Conservation (phyloP, 1,140 invertebrate genomes). For the Alviniconcha marisindica region DNA sequence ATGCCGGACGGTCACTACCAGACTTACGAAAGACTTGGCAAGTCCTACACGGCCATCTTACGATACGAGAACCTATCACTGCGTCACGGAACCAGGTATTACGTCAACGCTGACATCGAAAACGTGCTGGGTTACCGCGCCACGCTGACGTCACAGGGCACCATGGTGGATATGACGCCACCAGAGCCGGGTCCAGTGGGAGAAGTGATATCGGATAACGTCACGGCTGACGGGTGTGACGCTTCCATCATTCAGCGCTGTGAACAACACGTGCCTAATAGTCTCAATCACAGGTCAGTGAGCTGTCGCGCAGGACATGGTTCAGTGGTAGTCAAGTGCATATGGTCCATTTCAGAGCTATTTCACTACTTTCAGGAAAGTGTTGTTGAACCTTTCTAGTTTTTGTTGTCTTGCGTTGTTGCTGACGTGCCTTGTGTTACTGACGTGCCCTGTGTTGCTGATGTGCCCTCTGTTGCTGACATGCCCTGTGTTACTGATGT, state of each 20-base stretch:
- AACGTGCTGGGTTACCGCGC: slow-evolving; percentile 53
- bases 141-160: slow-evolving; percentile 47
- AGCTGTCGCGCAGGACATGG: no score
- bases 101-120: slow-evolving; percentile 48
- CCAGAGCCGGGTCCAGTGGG: slow-evolving; percentile 49
- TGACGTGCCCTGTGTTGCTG: no score
- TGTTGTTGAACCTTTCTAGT: no score
- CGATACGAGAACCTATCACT: slow-evolving; percentile 46
- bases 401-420: no score
- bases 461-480: no score
- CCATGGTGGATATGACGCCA: slow-evolving; percentile 53
- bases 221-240: slow-evolving; percentile 44
- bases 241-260: slow-evolving; percentile 54
- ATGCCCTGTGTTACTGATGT: no score
- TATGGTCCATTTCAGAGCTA: no score
- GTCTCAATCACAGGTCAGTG: slow-evolving; percentile 52
- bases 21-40: slow-evolving; percentile 53
- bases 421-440: no score
- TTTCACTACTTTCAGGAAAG: no score
- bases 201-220: slow-evolving; percentile 18
- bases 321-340: no score
- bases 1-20: slow-evolving; percentile 47
- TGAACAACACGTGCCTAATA: slow-evolving; percentile 42
- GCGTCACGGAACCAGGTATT: slow-evolving; percentile 48
- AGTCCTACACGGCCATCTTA: slow-evolving; percentile 38